A percentile compares a stretch with the other conserved stretches of the same genome.
Evolutionary conservation across 2,797 vertebrate species (phyloP).

Genomic region (Lithobates sylvaticus): DNA sequence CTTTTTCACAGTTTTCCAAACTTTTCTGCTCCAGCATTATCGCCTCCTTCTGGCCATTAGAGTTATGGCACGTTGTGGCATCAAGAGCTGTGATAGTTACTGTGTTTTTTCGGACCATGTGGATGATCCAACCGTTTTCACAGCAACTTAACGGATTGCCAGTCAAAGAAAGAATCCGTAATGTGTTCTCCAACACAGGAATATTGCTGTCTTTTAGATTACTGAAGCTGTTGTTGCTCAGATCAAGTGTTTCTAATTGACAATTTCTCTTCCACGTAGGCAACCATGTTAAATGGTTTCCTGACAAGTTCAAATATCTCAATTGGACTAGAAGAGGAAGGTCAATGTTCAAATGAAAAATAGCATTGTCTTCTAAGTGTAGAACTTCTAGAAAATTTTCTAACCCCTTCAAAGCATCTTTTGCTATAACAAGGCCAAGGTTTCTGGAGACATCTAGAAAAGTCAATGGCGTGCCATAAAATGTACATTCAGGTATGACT

Average conservation of each 20-base stretch:
- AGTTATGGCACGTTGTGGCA: conserved; percentile 79
- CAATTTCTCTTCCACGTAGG: conserved; percentile 81
- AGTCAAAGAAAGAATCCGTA: conserved; percentile 87
- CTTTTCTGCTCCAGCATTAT: conserved; percentile 76
- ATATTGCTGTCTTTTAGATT: conserved; percentile 82
- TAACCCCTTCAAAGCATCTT: conserved; percentile 82
- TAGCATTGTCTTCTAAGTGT: conserved; percentile 82
- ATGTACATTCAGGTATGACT: conserved; percentile 76
- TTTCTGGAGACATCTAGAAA: conserved; percentile 90
- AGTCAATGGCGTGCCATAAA: conserved; percentile 80
- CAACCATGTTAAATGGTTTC: conserved; percentile 84
- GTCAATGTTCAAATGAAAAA: conserved; percentile 79
- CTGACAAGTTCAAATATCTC: conserved; percentile 85
- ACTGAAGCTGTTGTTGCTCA: conserved; percentile 89
- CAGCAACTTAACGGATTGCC: conserved; percentile 94
- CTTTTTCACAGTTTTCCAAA: conserved; percentile 83
- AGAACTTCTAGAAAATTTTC: conserved; percentile 85
- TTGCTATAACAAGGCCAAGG: conserved; percentile 79
- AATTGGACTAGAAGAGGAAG: conserved; percentile 83
- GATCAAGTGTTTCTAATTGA: conserved; percentile 87
- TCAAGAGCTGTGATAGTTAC: conserved; percentile 82
- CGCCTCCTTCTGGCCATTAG: conserved; percentile 76
- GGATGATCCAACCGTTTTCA: conserved; percentile 82
- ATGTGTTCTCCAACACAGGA: conserved; percentile 80
- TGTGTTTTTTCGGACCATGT: conserved; percentile 80